Base-by-base conservation (phyloP, 2,888 invertebrate genomes). In the Himalopsyche tibetana region DNA sequence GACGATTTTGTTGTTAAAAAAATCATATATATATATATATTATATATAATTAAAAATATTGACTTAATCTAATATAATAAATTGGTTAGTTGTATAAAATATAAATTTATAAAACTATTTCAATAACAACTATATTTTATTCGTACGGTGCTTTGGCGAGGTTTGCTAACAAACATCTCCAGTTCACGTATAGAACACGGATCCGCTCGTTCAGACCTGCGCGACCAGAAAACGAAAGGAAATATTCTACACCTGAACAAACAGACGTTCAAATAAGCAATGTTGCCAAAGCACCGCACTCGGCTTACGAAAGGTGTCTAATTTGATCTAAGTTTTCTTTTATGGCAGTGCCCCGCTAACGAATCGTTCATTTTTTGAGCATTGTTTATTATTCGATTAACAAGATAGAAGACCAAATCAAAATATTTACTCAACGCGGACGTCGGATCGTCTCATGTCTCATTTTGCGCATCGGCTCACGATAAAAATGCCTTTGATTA, bases 301-400 rank as follows among this genome's bases (percentile, higher is more conserved):
- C 74, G 28, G 55, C 42, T 82, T 85, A 87, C 74, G 45, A 69
- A 19, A 86, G 69, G 74, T 40, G 38, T 56, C 85, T 87, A 88
- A 85, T 88, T 87, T 88, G 88, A 88, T 88, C 87, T 85, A 87
- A 82, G 82, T 79, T 74, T 86, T 87, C 81, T 85, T 82, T 83
- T 88, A 88, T 88, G 88, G 88, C 88, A 88, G 88, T 88, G 88
- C 88, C 87, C 88, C 83, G 36, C 19, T 81, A 85, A 86, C 85
- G 82, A 82, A 82, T 83, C 38, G 74, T 56, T 79, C 80, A 51
- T 51, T 81, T 87, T 83, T 88, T 88, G 88, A 88, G 88, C 88
- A 88, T 87, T 84, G 83, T 87, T 88, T 63, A 56, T 63, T 19
- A 63, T 19, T 82, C 55, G 12, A 55, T 82, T 28, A 36, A 80